phyloP scores from a whole-genome alignment of 53 echinoderm and acorn worm genomes.

The Glandiceps talaboti region DNA sequence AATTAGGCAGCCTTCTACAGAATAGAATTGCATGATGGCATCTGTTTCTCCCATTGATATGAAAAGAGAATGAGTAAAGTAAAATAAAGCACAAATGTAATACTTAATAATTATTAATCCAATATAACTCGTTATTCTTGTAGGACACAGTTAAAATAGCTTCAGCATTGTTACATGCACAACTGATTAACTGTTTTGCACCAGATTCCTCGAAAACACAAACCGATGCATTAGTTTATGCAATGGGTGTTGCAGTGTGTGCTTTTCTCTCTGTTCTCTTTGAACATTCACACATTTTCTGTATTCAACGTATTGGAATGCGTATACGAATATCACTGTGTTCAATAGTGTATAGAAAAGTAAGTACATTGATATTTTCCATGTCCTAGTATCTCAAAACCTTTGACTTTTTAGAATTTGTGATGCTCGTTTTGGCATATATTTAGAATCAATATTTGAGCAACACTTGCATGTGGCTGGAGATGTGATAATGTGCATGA shows the following conservation, averaged over 20 bases:
- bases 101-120: not conserved
- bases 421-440: not conserved
- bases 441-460: not conserved
- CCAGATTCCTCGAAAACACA: conserved; percentile 28
- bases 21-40: too few relatives aligned
- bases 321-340: conserved; percentile 40
- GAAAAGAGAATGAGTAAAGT: too few relatives aligned
- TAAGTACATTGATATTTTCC: too few relatives aligned
- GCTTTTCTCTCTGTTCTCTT: conserved; percentile 9
- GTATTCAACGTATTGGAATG: conserved; percentile 39
- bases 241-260: conserved; percentile 27
- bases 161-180: conserved; percentile 42
- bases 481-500: not conserved
- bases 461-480: not conserved
- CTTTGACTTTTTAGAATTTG: too few relatives aligned
- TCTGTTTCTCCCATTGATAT: too few relatives aligned
- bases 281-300: conserved; percentile 57
- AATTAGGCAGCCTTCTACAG: too few relatives aligned
- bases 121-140: too few relatives aligned
- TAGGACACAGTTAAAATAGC: conserved; percentile 43
- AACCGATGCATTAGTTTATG: conserved; percentile 56
- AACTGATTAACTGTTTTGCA: conserved; percentile 44
- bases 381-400: too few relatives aligned
- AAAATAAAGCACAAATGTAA: too few relatives aligned
- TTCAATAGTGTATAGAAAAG: conserved; percentile 56